phyloP scores from a whole-genome alignment of 1,140 invertebrate genomes.

The Trachymyrmex septentrionalis region DNA sequence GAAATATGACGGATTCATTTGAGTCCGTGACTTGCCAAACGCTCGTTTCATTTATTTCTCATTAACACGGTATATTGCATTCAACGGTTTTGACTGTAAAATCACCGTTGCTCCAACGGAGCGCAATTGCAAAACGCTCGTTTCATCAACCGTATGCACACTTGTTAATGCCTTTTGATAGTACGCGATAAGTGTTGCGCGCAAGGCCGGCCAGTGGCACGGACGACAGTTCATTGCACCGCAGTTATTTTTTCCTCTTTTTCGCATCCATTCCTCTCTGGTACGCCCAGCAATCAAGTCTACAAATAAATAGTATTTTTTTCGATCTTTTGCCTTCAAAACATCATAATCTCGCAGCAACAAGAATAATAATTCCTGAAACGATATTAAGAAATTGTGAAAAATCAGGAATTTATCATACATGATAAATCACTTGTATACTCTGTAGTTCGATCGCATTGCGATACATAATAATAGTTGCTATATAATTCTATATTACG shows the following conservation, averaged over 20 bases:
- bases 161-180: conserved; percentile 56
- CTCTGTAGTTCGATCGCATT: not conserved
- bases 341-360: not conserved
- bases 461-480: not conserved
- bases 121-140: conserved; percentile 10
- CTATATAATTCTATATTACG: not conserved
- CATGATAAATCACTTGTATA: not conserved
- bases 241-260: not conserved
- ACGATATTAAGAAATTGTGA: not conserved
- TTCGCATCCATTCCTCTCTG: not conserved
- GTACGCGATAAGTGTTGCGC: conserved; percentile 32
- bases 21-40: not conserved
- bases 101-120: conserved; percentile 45
- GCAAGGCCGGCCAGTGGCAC: conserved; percentile 43
- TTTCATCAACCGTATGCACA: conserved; percentile 35
- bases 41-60: not conserved
- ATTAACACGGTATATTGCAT: conserved; percentile 8
- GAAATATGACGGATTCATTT: not conserved
- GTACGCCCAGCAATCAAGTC: not conserved
- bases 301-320: not conserved
- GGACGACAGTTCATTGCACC: conserved; percentile 52
- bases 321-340: conserved; percentile 13
- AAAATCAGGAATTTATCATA: conserved; percentile 3
- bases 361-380: conserved; percentile 21
- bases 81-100: conserved; percentile 17